Evolutionary conservation across 1,140 invertebrate species (phyloP).

Genomic region (Paramacrobiotus metropolitanus): DNA sequence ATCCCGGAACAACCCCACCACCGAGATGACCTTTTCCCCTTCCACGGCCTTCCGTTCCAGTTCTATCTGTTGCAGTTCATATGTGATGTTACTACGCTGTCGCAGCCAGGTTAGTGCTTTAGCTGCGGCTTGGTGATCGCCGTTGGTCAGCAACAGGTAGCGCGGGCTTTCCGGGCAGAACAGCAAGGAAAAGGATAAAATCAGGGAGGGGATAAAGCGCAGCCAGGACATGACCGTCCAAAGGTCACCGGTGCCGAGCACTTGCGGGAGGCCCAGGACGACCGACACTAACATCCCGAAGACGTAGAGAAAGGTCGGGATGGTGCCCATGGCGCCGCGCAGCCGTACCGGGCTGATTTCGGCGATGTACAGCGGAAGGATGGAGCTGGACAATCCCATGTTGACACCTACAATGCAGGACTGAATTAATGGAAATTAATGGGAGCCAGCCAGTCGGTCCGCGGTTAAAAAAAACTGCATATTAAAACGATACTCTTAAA

Average conservation of each 20-base stretch:
- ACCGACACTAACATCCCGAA: constrained; percentile 53
- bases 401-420: no score
- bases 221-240: constrained; percentile 36
- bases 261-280: constrained; percentile 37
- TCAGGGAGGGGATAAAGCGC: constrained; percentile 37
- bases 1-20: constrained; percentile 13
- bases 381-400: constrained; percentile 35
- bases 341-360: constrained; percentile 60
- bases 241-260: constrained; percentile 35
- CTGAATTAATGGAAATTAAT: no score
- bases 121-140: constrained; percentile 45
- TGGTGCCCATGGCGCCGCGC: constrained; percentile 51
- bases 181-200: constrained; percentile 46
- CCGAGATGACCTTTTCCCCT: background rate
- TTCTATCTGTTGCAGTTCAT: constrained; percentile 66
- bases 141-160: constrained; percentile 45
- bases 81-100: constrained; percentile 45
- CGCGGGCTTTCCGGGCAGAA: constrained; percentile 75
- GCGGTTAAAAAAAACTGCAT: no score
- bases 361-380: constrained; percentile 59
- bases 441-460: no score
- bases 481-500: no score
- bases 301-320: constrained; percentile 57
- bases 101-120: constrained; percentile 50
- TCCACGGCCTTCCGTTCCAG: constrained; percentile 45